Evolutionary conservation across 1,140 invertebrate species (phyloP), one percentile per base, ranked within the genome.

Genomic region (Neodiprion virginianus): DNA sequence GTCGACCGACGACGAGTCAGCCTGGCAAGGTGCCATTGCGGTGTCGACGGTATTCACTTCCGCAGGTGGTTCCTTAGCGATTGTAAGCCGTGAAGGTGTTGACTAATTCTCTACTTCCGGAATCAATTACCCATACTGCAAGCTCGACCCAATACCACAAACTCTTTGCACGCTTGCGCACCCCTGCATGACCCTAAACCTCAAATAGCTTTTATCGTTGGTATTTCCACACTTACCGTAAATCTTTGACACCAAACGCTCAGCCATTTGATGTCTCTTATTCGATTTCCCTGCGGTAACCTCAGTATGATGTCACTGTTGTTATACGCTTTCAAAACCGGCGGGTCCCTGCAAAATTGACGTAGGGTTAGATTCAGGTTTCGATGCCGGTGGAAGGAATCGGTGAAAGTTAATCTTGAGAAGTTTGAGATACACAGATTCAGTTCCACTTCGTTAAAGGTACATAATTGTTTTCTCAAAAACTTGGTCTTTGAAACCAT

Each of bases 211-310:
- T 40, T 40, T 40, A 3, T 40, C 5, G 28, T 40, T 40, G 1
- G 28, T 40, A 2, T 40, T 40, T 40, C 53, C 53, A 84, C 72
- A 88, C 94, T 95, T 89, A 97, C 96, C 79, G 95, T 96, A 86
- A 97, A 97, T 83, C 96, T 90, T 78, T 94, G 89, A 88, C 95
- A 97, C 96, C 96, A 98, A 23, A 98, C 94, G 72, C 95, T 94
- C 73, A 97, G 91, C 94, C 95, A 97, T 85, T 93, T 92, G 86
- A 97, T 95, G 87, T 97, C 95, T 80, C 93, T 91, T 83, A 97
- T 91, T 84, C 94, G 92, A 85, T 95, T 93, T 70, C 94, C 95
- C 72, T 92, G 90, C 69, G 96, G 96, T 81, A 98, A 90, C 84
- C 93, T 91, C 74, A 98, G 91, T 75, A 97, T 91, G 79, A 98